phyloP scores from a whole-genome alignment of 2,113 vertebrate species.

The Panthera leo region DNA sequence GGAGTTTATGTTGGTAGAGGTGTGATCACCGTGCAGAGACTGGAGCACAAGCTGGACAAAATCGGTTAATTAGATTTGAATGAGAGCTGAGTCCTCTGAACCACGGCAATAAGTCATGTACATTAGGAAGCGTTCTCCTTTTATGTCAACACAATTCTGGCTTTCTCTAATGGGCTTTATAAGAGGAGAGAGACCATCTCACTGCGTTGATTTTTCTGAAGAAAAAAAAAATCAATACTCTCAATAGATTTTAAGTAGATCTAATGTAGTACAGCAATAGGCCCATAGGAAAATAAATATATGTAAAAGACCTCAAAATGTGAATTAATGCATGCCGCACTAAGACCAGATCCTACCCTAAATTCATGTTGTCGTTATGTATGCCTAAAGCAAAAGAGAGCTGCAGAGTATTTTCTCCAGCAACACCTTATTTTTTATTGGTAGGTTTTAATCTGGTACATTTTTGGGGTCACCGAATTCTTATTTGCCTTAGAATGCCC shows the following conservation, averaged over 20 bases:
- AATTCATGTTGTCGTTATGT: accelerated
- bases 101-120: background rate
- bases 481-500: slow-evolving; percentile 32
- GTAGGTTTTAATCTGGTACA: slow-evolving; percentile 29
- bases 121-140: slow-evolving; percentile 45
- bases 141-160: background rate
- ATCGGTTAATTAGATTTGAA: slow-evolving; percentile 21
- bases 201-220: slow-evolving; percentile 64
- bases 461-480: slow-evolving; percentile 49
- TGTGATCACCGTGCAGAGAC: background rate
- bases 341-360: background rate
- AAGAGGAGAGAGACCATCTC: slow-evolving; percentile 49
- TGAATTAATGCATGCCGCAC: background rate
- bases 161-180: slow-evolving; percentile 67
- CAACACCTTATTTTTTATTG: background rate
- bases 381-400: background rate
- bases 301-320: slow-evolving; percentile 33
- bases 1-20: background rate
- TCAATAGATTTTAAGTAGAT: slow-evolving; percentile 39
- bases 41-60: background rate
- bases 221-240: slow-evolving; percentile 66
- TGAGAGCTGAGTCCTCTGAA: background rate
- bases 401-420: background rate
- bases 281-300: background rate
- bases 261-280: slow-evolving; percentile 28